Evolutionary conservation across 2,797 vertebrate species (phyloP).

Genomic region (Otus scops): DNA sequence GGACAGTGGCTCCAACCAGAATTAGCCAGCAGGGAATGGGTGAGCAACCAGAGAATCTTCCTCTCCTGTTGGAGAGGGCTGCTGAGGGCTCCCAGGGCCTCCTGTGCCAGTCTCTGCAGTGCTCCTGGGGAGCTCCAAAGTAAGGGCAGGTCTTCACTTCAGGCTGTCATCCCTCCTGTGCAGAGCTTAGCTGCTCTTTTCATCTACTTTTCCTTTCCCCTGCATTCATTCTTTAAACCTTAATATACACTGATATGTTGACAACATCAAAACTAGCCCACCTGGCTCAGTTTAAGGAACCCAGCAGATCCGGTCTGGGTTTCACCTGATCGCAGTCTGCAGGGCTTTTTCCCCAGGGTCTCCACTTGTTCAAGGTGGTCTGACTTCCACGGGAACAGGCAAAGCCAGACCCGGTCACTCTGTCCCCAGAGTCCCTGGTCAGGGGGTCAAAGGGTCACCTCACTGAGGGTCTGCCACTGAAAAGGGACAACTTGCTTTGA

Average conservation of each 20-base stretch:
- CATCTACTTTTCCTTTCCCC: not conserved
- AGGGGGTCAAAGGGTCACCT: not conserved
- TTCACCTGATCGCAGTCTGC: not conserved
- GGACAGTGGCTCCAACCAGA: not conserved
- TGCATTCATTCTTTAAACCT: not conserved
- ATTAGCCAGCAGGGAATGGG: not conserved
- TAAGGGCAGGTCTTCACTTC: not conserved
- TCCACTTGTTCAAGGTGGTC: not conserved
- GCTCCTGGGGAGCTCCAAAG: not conserved
- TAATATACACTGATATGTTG: fast-evolving
- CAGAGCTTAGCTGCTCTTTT: not conserved
- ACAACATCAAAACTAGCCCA: not conserved
- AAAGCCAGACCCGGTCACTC: not conserved
- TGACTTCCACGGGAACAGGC: not conserved
- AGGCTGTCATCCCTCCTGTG: not conserved
- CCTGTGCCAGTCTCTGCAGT: not conserved
- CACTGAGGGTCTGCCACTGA: not conserved
- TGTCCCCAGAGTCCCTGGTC: not conserved
- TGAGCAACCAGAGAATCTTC: not conserved
- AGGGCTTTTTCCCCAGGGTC: not conserved
- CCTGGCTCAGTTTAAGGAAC: not conserved
- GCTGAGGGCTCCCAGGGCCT: not conserved
- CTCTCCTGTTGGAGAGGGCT: not conserved
- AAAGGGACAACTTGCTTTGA: not conserved
- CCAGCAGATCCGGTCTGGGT: not conserved